Evolutionary conservation across 2,113 vertebrate genomes (phyloP), one percentile per base, ranked within the genome.

Genomic region (Xiphorhynchus elegans): DNA sequence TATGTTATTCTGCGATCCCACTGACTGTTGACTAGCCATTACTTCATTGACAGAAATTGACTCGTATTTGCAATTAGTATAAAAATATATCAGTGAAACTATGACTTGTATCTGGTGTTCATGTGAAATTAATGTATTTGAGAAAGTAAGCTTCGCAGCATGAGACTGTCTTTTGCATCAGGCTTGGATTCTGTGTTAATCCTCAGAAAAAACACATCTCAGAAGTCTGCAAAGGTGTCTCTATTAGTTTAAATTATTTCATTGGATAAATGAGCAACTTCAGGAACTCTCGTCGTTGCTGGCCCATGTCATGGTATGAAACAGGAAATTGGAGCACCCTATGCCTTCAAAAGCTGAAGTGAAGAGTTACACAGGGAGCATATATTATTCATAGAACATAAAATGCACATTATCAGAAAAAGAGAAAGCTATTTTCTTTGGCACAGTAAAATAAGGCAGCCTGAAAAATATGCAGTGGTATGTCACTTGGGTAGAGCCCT

Each of bases 321-420:
- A 77, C 55, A 90, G 72, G 85, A 95, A 95, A 96, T 7, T 75
- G 68, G 69, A 92, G 66, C 40, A 64, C 21, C 29, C 47, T 63
- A 10, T 17, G 33, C 24, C 60, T 92, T 89, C 56, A 93, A 49
- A 91, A 89, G 44, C 39, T 85, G 68, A 93, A 89, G 37, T 16
- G 63, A 93, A 80, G 55, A 78, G 25, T 84, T 80, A 75, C 31
- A 70, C 40, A 46, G 25, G 3, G 58, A 75, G n/a, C 26, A 87
- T 96, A 33, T 66, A 95, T 94, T 96, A 96, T 96, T 96, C 85
- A 96, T 90, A 75, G 44, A 84, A 86, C 62, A 86, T 73, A 94
- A 93, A 93, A 96, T 84, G 67, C 85, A n/a, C 75, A 92, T 95
- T 94, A 82, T 29, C 31, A 84, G 60, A 84, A 90, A 68, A 89